Evolutionary conservation across 2,113 vertebrate species (phyloP).

Genomic region (Callipepla squamata): DNA sequence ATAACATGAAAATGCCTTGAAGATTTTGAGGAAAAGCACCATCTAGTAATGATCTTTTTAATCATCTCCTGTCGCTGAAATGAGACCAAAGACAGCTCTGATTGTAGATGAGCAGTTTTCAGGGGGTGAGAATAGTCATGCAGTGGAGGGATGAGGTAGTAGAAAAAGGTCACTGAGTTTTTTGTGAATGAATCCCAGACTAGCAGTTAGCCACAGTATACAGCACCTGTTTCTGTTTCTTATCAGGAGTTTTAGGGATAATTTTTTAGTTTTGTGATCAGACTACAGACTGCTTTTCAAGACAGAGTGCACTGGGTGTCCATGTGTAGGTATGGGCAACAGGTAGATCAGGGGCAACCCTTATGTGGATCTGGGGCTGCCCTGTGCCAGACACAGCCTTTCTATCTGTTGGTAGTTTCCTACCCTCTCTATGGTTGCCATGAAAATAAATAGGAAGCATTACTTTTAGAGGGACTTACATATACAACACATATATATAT

Average conservation of each 20-base stretch:
- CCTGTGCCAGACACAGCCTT: accelerated
- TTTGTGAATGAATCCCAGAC: background rate
- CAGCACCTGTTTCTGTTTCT: background rate
- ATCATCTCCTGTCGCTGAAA: background rate
- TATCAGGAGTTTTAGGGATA: background rate
- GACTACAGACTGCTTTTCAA: background rate
- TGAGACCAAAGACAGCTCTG: background rate
- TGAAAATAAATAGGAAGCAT: too few relatives aligned
- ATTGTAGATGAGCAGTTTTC: background rate
- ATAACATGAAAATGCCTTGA: background rate
- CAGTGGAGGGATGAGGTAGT: background rate
- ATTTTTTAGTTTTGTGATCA: background rate
- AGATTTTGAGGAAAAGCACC: background rate
- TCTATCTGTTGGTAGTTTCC: too few relatives aligned
- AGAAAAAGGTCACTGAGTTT: background rate
- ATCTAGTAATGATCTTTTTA: background rate
- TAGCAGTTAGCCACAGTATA: background rate
- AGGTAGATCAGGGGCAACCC: accelerated
- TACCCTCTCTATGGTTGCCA: too few relatives aligned
- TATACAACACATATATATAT: background rate
- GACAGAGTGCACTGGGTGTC: background rate
- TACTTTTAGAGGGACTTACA: too few relatives aligned
- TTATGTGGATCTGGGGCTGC: background rate
- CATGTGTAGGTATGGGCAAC: background rate
- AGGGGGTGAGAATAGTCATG: accelerated